A percentile compares a stretch with the other conserved stretches of the same genome.
Conservation (phyloP, 2,888 invertebrate species). For the Balanococcus diminutus region DNA sequence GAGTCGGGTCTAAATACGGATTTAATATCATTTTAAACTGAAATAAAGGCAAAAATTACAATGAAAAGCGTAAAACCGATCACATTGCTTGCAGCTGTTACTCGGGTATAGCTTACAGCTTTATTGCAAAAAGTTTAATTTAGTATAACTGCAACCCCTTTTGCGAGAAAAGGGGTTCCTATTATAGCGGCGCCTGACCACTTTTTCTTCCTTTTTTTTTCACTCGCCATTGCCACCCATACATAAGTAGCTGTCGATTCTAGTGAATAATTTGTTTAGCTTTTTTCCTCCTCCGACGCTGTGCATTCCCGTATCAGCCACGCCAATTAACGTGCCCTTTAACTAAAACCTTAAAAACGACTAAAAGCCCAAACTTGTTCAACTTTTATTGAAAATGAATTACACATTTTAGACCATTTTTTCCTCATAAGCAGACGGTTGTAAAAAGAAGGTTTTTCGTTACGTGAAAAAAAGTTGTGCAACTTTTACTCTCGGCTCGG, state of each 20-base stretch:
- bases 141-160: conserved; percentile 52
- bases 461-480: background rate
- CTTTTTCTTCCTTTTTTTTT: background rate
- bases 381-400: background rate
- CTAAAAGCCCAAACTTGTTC: background rate
- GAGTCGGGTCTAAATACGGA: conserved; percentile 47
- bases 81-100: conserved; percentile 53
- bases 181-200: conserved; percentile 30
- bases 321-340: conserved; percentile 29
- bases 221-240: background rate
- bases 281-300: background rate
- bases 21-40: conserved; percentile 48
- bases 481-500: background rate
- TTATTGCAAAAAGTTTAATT: conserved; percentile 54
- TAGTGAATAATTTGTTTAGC: conserved; percentile 30
- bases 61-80: conserved; percentile 54
- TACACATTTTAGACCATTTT: conserved; percentile 19
- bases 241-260: conserved; percentile 34
- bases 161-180: conserved; percentile 42
- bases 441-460: background rate
- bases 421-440: background rate
- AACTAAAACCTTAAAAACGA: background rate
- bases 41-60: conserved; percentile 52
- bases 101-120: conserved; percentile 51
- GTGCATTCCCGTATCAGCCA: background rate